Evolutionary conservation across 92 coral and sea anemone species (phyloP), one percentile per base, ranked within the genome.

Genomic region (Zoanthus gigantus): DNA sequence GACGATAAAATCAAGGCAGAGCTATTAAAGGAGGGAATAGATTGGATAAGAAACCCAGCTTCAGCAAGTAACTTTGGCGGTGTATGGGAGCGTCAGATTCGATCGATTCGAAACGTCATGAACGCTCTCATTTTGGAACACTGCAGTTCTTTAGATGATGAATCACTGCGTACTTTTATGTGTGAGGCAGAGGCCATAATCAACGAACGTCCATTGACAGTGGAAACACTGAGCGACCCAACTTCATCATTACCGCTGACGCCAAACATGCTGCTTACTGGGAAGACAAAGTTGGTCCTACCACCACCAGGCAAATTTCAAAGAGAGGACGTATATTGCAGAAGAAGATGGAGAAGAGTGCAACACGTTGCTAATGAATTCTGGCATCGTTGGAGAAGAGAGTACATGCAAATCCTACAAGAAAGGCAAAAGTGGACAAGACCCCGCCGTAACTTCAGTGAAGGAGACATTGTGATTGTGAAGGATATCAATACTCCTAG

Each of bases 191-290:
- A 79, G 57, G 31, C 67, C 17, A 78, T 54, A n/a, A 44, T 54
- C 56, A 79, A 79, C 31, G 68, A 44, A 8, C 75, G 83, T 7
- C 88, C 88, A 47, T 66, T 83, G 44, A 75, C 88, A 75, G 84
- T 83, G 75, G 77, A 83, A 84, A 65, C 60, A 47, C 82, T 80
- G 58, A 80, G 63, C 58, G 87, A 79, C 74, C 87, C 91, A 44
- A 53, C 69, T 29, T 88, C 90, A 47, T 84, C 74, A 23, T 48
- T 72, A 29, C 91, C 87, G 45, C 83, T 88, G 30, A 81, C 71
- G 74, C 87, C 91, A 82, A 88, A 81, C 67, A 81, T 72, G 80
- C 46, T 80, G 60, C 80, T 88, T 54, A 88, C 90, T 45, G 80
- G 80, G 87, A 88, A 88, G 74, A 14, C 90, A 9, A 72, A 80